A percentile compares a stretch with the other conserved stretches of the same genome.
Conservation (phyloP, 1,140 invertebrate species). For the Papilio xuthus region DNA sequence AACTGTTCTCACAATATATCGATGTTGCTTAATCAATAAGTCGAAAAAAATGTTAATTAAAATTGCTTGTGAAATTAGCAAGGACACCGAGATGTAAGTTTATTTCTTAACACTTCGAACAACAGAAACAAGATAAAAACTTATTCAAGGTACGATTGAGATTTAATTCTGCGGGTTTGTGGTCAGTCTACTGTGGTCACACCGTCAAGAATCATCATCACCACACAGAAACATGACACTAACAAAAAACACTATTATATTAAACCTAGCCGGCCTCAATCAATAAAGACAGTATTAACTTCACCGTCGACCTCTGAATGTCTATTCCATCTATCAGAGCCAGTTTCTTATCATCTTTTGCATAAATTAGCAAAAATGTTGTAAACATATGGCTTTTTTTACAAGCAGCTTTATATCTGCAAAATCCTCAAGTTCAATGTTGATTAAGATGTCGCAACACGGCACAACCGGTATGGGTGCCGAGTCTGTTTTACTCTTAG, state of each 20-base stretch:
- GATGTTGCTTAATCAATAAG: constrained; percentile 3
- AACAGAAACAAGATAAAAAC: not conserved
- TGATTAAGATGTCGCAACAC: not conserved
- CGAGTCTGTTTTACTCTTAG: not conserved
- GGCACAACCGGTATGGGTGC: constrained; percentile 16
- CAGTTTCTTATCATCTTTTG: not conserved
- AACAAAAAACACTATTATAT: not conserved
- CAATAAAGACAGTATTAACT: not conserved
- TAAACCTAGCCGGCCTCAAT: not conserved
- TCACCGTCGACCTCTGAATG: not conserved
- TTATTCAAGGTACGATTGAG: not conserved
- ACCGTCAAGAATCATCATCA: not conserved
- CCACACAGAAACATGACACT: not conserved
- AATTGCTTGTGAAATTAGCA: not conserved
- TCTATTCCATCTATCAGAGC: not conserved
- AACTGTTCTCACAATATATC: not conserved
- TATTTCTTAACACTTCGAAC: not conserved
- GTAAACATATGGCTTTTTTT: not conserved
- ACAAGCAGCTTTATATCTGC: not conserved
- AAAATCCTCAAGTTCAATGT: constrained; percentile 10
- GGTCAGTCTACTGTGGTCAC: not conserved
- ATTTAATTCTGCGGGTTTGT: not conserved
- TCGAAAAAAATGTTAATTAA: constrained; percentile 17
- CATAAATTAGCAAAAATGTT: not conserved
- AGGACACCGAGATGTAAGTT: not conserved